Percentiles rank a stretch among this genome's conserved stretches.
These are phyloP conservation scores for Yasuhikotakia modesta DNA, from an alignment of 2,797 vertebrate species.

Conservation along the genomic window DNA sequence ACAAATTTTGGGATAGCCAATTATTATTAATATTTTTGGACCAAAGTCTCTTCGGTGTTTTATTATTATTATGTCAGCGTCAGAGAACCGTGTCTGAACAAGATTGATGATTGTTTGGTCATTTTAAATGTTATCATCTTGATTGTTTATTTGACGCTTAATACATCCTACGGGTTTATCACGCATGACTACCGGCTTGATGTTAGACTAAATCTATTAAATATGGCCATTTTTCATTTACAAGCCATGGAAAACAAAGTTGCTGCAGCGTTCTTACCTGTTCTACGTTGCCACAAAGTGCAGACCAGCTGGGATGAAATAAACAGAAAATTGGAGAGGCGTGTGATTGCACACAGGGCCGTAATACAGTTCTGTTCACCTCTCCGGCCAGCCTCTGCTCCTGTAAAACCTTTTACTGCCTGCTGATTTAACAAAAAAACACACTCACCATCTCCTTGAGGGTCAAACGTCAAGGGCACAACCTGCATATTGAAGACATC, in stretches of 20 bases:
- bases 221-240: neutral
- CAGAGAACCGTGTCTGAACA: neutral
- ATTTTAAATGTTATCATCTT: neutral
- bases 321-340: slow-evolving; percentile 61
- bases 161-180: neutral
- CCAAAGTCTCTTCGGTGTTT: slow-evolving; percentile 23
- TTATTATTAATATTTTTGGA: too few species aligned
- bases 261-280: neutral
- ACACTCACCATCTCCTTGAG: slow-evolving; percentile 44
- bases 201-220: neutral
- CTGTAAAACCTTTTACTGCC: slow-evolving; percentile 46
- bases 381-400: slow-evolving; percentile 49
- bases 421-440: slow-evolving; percentile 61
- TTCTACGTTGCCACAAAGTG: slow-evolving; percentile 12
- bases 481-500: slow-evolving; percentile 50
- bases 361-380: slow-evolving; percentile 56
- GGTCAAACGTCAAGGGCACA: slow-evolving; percentile 65
- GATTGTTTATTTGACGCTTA: slow-evolving; percentile 9
- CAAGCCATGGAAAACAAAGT: slow-evolving; percentile 7
- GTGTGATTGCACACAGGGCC: slow-evolving; percentile 53
- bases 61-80: neutral
- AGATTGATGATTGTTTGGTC: neutral
- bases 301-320: slow-evolving; percentile 59
- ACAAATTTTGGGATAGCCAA: too few species aligned
- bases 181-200: neutral